A percentile compares a stretch with the other conserved stretches of the same genome.
These are phyloP conservation scores for Drosophila macrospina DNA, from an alignment of 2,888 invertebrate species.

Conservation along the genomic window DNA sequence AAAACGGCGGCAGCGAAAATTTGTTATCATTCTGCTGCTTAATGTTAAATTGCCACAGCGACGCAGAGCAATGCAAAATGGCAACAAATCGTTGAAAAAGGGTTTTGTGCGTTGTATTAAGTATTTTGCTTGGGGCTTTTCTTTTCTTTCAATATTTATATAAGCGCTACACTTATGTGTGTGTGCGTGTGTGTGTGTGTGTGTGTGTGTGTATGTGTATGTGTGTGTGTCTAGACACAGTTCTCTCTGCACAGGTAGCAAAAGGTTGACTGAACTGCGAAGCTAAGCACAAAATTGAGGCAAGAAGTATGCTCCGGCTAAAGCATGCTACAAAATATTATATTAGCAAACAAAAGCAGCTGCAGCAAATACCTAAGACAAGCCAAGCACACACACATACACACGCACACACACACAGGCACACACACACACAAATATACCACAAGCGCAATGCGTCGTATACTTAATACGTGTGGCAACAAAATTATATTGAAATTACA, in stretches of 20 bases:
- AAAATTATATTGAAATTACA: conserved; percentile 75
- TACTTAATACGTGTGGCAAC: conserved; percentile 56
- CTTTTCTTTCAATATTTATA: conserved; percentile 21
- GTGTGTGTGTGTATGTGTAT: conserved; percentile 27
- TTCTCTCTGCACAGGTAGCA: conserved; percentile 64
- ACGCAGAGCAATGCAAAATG: conserved; percentile 25
- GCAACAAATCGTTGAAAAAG: conserved; percentile 56
- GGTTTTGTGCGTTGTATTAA: conserved; percentile 68
- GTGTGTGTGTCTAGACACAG: conserved; percentile 56
- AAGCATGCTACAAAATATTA: conserved; percentile 68
- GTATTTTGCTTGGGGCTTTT: conserved; percentile 39
- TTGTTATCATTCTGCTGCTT: conserved; percentile 75
- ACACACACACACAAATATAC: conserved; percentile 41
- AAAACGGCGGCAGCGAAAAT: conserved; percentile 60
- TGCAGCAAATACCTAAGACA: conserved; percentile 51
- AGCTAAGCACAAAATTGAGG: conserved; percentile 47
- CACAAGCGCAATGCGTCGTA: conserved; percentile 70
- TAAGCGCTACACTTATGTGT: background rate
- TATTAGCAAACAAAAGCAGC: conserved; percentile 77
- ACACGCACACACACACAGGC: conserved; percentile 7
- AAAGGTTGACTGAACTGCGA: conserved; percentile 72
- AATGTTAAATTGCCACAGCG: conserved; percentile 68
- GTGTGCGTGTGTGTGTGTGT: conserved; percentile 13
- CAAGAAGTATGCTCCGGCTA: conserved; percentile 40
- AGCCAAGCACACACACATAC: conserved; percentile 19